Conservation (phyloP, 2,113 vertebrate genomes). For the Phalacrocorax brasilianus region DNA sequence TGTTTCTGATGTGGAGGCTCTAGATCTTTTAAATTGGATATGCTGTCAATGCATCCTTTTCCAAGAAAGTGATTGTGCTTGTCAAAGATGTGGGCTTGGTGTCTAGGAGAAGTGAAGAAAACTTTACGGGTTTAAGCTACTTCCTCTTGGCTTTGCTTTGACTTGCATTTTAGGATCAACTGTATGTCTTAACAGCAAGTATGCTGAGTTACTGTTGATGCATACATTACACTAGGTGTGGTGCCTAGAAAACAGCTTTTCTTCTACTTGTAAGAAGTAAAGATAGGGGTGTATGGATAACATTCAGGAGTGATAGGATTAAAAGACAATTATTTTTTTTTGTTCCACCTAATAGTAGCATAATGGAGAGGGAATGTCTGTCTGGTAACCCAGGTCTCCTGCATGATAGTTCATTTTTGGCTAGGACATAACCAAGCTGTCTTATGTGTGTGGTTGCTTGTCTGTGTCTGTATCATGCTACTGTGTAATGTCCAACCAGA, state of each 20-base stretch:
- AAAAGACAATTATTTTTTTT: background rate
- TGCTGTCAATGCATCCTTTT: background rate
- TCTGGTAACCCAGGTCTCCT: background rate
- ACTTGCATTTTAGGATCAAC: background rate
- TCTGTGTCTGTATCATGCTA: conserved; percentile 54
- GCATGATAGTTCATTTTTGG: conserved; percentile 26
- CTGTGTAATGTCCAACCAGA: conserved; percentile 54
- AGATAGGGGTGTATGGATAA: background rate
- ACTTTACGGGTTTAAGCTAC: background rate
- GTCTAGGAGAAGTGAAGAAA: background rate
- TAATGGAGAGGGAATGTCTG: background rate
- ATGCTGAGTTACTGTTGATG: background rate
- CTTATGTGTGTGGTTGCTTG: conserved; percentile 16
- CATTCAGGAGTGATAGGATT: background rate
- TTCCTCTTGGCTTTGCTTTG: background rate
- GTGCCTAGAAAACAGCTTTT: background rate
- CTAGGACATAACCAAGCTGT: conserved; percentile 57
- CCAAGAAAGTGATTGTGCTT: background rate
- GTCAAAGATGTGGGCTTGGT: background rate
- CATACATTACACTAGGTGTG: background rate
- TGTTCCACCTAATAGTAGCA: background rate
- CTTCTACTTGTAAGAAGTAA: background rate
- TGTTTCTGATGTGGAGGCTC: background rate
- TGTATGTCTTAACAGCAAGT: background rate
- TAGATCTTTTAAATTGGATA: background rate